A percentile compares a stretch with the other conserved stretches of the same genome.
These are phyloP conservation scores for Chloroceryle aenea DNA, from an alignment of 2,113 vertebrate species.

Conservation along the genomic window DNA sequence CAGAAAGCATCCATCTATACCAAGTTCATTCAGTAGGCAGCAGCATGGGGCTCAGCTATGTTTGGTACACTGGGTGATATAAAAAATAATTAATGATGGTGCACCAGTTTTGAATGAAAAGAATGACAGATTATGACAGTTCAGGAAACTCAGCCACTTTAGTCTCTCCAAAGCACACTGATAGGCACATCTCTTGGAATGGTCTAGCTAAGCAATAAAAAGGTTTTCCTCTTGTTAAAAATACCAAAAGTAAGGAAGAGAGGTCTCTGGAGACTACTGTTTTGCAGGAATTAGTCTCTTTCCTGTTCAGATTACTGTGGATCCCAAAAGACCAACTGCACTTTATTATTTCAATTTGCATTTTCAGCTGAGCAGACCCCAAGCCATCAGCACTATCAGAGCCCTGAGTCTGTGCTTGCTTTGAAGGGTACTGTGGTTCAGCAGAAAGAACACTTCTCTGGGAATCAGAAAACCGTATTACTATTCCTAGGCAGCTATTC, in stretches of 20 bases:
- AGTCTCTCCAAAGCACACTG: background rate
- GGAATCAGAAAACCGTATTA: background rate
- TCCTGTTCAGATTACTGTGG: background rate
- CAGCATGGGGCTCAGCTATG: background rate
- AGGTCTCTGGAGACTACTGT: background rate
- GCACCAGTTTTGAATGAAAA: background rate
- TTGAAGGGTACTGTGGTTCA: background rate
- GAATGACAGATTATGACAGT: background rate
- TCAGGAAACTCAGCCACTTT: background rate
- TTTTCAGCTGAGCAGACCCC: background rate
- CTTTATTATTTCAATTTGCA: background rate
- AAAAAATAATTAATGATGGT: background rate
- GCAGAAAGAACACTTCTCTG: background rate
- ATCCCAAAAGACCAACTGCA: constrained; percentile 15
- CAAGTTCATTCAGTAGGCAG: background rate
- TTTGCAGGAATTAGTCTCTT: background rate
- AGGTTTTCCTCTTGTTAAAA: constrained; percentile 6
- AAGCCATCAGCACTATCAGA: background rate
- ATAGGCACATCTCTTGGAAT: background rate
- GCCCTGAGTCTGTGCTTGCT: background rate
- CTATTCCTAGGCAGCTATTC: background rate
- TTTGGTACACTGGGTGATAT: background rate
- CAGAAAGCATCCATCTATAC: background rate
- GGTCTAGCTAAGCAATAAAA: background rate
- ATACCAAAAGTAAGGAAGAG: background rate